phyloP scores from a whole-genome alignment of 2,888 invertebrate genomes.

The Scaptomyza flava region DNA sequence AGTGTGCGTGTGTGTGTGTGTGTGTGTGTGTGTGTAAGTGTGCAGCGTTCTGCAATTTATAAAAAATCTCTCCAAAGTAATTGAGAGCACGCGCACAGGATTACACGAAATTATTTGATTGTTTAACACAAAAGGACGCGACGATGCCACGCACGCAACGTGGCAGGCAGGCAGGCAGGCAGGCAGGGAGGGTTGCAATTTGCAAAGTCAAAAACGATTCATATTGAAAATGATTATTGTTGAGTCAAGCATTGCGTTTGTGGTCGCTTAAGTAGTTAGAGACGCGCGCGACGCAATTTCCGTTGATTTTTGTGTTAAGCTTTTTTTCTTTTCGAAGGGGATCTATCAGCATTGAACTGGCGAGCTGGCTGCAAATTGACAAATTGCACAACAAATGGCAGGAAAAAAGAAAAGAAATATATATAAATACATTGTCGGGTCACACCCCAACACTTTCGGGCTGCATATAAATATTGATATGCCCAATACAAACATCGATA shows the following conservation, averaged over 20 bases:
- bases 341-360: not conserved
- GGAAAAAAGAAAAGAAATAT: not conserved
- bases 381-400: constrained; percentile 41
- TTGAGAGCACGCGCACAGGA: constrained; percentile 75
- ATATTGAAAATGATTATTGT: constrained; percentile 13
- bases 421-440: not conserved
- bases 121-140: constrained; percentile 5
- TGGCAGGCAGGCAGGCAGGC: constrained; percentile 1
- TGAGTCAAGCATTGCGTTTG: constrained; percentile 6
- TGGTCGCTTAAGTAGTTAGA: constrained; percentile 19
- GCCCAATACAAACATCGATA: constrained; percentile 55
- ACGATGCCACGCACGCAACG: not conserved
- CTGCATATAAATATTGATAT: constrained; percentile 52
- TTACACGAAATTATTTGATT: constrained; percentile 68
- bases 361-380: constrained; percentile 24
- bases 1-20: constrained; percentile 3
- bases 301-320: not conserved
- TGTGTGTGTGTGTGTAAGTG: constrained; percentile 9
- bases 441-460: constrained; percentile 33
- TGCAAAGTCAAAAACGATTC: constrained; percentile 50
- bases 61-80: constrained; percentile 67
- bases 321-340: not conserved
- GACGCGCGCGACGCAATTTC: constrained; percentile 14
- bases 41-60: constrained; percentile 25
- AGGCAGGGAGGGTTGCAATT: constrained; percentile 38